Conservation (phyloP, 2,888 invertebrate species). For the Amphiduros pacificus region DNA sequence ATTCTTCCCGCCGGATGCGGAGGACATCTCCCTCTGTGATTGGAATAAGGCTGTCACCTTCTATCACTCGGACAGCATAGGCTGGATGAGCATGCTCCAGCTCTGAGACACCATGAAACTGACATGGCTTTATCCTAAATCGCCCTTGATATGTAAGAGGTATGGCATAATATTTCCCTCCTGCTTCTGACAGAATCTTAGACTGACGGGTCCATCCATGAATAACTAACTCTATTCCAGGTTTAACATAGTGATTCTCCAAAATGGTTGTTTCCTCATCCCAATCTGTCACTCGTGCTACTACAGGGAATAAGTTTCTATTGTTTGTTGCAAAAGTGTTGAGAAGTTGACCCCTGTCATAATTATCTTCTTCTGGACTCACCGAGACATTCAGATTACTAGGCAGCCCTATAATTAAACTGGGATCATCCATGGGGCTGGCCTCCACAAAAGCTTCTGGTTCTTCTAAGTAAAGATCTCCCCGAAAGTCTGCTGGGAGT, state of each 20-base stretch:
- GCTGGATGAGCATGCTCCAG: constrained; percentile 26
- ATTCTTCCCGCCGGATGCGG: constrained; percentile 17
- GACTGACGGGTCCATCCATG: constrained; percentile 35
- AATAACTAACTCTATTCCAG: constrained; percentile 30
- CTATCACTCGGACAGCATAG: constrained; percentile 22
- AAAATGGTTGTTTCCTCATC: constrained; percentile 32
- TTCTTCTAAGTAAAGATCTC: constrained; percentile 23
- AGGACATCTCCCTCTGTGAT: constrained; percentile 25
- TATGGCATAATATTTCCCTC: constrained; percentile 23
- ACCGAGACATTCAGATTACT: constrained; percentile 19
- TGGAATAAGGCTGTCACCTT: constrained; percentile 5
- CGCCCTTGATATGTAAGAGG: constrained; percentile 33
- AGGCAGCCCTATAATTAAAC: constrained; percentile 27
- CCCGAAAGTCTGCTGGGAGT: constrained; percentile 23
- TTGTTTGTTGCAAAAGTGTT: constrained; percentile 28
- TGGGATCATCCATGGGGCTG: constrained; percentile 16
- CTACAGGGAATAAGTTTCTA: constrained; percentile 28
- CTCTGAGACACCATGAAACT: constrained; percentile 24
- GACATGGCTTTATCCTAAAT: constrained; percentile 25
- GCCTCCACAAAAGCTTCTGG: constrained; percentile 27
- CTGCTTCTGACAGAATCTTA: constrained; percentile 28
- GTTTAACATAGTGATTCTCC: constrained; percentile 29
- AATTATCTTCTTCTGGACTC: constrained; percentile 14
- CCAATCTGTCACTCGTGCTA: constrained; percentile 28
- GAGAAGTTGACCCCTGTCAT: constrained; percentile 23